Evolutionary conservation across 2,888 invertebrate species (phyloP), one percentile per base, ranked within the genome.

Genomic region (Phanerotoma sp.): DNA sequence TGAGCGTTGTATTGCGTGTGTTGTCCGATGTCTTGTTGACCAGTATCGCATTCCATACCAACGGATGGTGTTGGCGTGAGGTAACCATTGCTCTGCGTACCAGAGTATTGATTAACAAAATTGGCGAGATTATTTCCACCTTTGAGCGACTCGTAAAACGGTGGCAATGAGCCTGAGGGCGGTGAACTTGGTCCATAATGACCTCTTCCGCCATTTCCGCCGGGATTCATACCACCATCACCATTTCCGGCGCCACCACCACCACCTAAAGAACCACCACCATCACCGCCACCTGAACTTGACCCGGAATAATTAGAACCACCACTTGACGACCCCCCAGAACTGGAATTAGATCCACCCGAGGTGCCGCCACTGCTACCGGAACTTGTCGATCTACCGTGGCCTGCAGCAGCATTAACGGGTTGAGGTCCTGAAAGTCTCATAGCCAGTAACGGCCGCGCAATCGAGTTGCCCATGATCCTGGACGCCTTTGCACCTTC

Each of bases 101-200:
- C 85, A 70, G 87, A 88, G 69, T 85, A 89, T 57, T 81, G 81
- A 61, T 82, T 83, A 55, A 82, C 81, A 25, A 85, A 85, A 63
- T 82, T 83, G 45, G 82, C 81, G 10, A 85, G 83, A 62, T 85
- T 86, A 69, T 88, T 90, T 11, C 91, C 90, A 47, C 86, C 86
- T 76, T 93, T 93, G 0, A 93, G 81, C 9, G 90, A 90, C 78
- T 92, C 92, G 75, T 92, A 92, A 71, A 93, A 93, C 1, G 92
- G 92, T n/a, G 93, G 93, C 57, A 93, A 79, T 48, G 91, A 90
- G 11, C 91, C 91, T 1, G 91, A 91, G 2, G 92, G 92, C 48
- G 92, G 92, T 66, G 91, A 92, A 65, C 90, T 91, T 6, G 92
- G 92, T 3, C 91, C 91, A 72, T 92, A 92, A 74, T 91, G 91